A percentile compares a stretch with the other conserved stretches of the same genome.
phyloP scores from a whole-genome alignment of 2,888 invertebrate genomes.

The Lepas anatifera region DNA sequence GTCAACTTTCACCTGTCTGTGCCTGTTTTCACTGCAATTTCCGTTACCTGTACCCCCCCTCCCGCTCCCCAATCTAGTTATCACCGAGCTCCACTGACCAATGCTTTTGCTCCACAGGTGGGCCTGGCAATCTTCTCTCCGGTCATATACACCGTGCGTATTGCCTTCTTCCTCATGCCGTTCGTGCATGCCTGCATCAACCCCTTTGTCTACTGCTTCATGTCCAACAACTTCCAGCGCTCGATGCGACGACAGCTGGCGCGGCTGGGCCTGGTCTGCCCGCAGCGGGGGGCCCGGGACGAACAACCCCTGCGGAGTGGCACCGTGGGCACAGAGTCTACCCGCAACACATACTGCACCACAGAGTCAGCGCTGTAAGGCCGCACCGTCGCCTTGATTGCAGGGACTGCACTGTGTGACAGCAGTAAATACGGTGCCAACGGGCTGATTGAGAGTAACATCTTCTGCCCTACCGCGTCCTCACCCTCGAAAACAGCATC shows the following conservation, averaged over 20 bases:
- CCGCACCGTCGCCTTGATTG: not conserved
- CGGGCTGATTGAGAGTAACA: too few relatives aligned
- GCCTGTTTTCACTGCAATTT: too few relatives aligned
- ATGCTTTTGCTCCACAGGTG: not conserved
- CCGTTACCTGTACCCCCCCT: too few relatives aligned
- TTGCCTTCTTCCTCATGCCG: conserved; percentile 26
- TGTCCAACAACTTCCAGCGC: conserved; percentile 30
- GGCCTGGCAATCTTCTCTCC: not conserved
- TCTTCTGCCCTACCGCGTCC: not conserved
- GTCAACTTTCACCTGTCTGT: too few relatives aligned
- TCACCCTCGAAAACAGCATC: too few relatives aligned
- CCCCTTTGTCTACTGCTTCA: conserved; percentile 31
- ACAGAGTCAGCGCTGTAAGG: not conserved
- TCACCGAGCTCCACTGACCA: too few relatives aligned
- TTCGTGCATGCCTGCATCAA: conserved; percentile 29
- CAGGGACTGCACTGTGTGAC: too few relatives aligned
- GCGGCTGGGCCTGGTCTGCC: conserved; percentile 8
- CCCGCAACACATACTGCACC: not conserved
- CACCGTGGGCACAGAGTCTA: conserved; percentile 12
- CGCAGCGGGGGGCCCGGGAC: not conserved
- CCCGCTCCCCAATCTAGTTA: too few relatives aligned
- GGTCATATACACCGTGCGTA: conserved; percentile 23
- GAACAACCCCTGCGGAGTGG: conserved; percentile 10
- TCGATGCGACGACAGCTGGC: conserved; percentile 21
- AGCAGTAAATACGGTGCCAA: too few relatives aligned